Evolutionary conservation across 2,888 invertebrate species (phyloP), one percentile per base, ranked within the genome.

Genomic region (Brenthis daphne): DNA sequence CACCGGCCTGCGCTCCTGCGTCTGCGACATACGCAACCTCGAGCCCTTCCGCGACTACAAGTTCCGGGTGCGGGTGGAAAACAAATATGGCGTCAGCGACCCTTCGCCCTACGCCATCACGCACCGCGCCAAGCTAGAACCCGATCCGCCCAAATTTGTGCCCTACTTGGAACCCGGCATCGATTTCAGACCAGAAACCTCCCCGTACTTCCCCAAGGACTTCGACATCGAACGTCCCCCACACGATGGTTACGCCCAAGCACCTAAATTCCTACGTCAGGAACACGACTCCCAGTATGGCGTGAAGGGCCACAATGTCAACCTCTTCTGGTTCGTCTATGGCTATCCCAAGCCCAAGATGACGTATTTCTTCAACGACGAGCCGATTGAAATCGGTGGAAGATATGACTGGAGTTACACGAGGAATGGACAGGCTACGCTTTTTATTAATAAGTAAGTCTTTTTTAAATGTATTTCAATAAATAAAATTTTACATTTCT

Each of bases 281-380:
- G 98, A 98, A 81, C 94, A 96, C 77, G 97, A 98, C 76, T 94
- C 95, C 0, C 97, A 98, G 79, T 99, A 98, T 84, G 99, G 98
- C 0, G 96, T 98, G 11, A 98, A 98, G 84, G 97, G 97, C 37
- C 98, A 98, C 84, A 98, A 97, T 77, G 95, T 96, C 16, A 97
- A 96, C 82, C 92, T 99, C 67, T 97, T 97, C 89, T 98, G 99
- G 96, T 98, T 97, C 86, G 97, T 99, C 14, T 98, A 98, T 83
- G 99, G 99, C 0, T 98, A 98, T 89, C 99, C 99, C 0, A 98
- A 98, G 85, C 99, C 99, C 3, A 96, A 96, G 84, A 96, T 99
- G 95, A 94, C 95, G 4, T 99, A 97, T 92, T 96, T 95, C 84
- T 98, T 97, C 90, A 96, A 98, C 80, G 97, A 97, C 76, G 95